Base-by-base conservation (phyloP, 2,888 invertebrate species). In the Calliphora vomitoria region DNA sequence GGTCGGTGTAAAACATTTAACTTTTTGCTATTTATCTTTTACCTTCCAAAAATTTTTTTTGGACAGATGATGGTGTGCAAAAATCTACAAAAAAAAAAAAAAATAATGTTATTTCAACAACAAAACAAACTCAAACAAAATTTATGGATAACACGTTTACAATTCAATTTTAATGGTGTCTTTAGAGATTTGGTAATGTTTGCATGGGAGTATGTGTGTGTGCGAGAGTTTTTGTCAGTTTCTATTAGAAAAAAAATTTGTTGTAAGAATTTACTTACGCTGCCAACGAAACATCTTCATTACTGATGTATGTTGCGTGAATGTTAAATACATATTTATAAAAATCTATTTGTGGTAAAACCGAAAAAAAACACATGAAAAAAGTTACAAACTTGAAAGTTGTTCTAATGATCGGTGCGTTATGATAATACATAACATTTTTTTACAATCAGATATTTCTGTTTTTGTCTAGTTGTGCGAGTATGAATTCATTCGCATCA, bases 131-230 rank as follows among this genome's bases (percentile, higher is more conserved):
- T 47, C 35, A 20, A 31, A 83, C 20, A 76, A 80, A 72, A 72
- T 72, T 78, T 81, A 84, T 87, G 76, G 58, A 44, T 35, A 87
- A 84, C 81, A 87, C 81, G 87, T 81, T 87, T 44, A 68, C 83
- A 83, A 81, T 81, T 81, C 62, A 84, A 74, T 84, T 76, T 81
- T 78, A 71, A 81, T 80, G 72, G 72, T 84, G 76, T 76, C 80
- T 83, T 76, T 41, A 44, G 76, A 87, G 87, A 81, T 75, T 86
- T 86, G 35, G 50, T 81, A 72, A 74, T 62, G 68, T 62, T 18
- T 31, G 25, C 25, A 25, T 25, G 41, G 44, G 18, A 11, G 3
- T 11, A 1, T 69, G 25, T 69, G 35, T 11, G 4, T 69, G 25
- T 69, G 35, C 35, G 50, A 71, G 31, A 50, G 47, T 35, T 81